Percentiles rank a stretch among this genome's conserved stretches.
phyloP scores from a whole-genome alignment of 2,113 vertebrate genomes.

The Heteronetta atricapilla region DNA sequence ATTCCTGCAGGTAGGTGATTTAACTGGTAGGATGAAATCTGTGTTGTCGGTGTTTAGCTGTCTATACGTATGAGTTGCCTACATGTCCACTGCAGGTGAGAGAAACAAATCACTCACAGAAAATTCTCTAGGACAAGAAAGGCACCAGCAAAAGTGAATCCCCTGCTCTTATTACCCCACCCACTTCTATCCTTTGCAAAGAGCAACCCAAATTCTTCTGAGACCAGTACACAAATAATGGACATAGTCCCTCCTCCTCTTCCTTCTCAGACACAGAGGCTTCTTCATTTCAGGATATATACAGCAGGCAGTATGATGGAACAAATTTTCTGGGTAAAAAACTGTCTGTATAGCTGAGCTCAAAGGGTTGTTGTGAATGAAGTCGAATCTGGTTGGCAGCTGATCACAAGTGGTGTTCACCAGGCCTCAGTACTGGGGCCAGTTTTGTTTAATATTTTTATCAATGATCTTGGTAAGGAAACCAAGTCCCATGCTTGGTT shows the following conservation, averaged over 20 bases:
- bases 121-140: neutral
- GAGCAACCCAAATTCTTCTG: neutral
- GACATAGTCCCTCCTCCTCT: neutral
- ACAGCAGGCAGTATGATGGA: neutral
- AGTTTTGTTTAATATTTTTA: too few relatives aligned
- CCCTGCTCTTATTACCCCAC: neutral
- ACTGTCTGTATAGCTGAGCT: too few relatives aligned
- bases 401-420: too few relatives aligned
- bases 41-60: rapidly evolving
- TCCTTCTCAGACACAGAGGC: neutral
- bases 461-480: too few relatives aligned
- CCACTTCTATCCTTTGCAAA: neutral
- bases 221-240: neutral
- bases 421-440: too few relatives aligned
- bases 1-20: neutral
- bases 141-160: neutral
- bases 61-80: neutral
- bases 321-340: too few relatives aligned
- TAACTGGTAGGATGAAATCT: neutral
- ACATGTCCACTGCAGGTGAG: neutral
- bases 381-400: too few relatives aligned
- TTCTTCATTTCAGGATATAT: neutral
- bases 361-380: too few relatives aligned
- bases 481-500: too few relatives aligned
- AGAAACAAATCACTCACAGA: neutral